These are phyloP conservation scores for Anhinga rufa DNA, from an alignment of 2,113 vertebrate genomes.

Conservation along the genomic window DNA sequence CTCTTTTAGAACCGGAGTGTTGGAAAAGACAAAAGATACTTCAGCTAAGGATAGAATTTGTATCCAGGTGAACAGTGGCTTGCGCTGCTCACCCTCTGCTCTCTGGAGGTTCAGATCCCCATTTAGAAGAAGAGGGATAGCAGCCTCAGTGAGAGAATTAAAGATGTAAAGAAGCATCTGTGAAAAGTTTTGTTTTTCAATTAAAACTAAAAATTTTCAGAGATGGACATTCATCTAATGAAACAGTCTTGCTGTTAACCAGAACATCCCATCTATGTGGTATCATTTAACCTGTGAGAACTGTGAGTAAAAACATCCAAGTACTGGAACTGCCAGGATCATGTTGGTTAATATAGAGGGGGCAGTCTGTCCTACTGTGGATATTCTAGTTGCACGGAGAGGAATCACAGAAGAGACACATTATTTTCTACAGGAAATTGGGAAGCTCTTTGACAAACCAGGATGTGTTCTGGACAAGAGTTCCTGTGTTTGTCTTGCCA, in stretches of 20 bases:
- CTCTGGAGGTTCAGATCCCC: neutral
- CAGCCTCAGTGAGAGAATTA: neutral
- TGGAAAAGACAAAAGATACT: neutral
- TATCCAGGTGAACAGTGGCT: neutral
- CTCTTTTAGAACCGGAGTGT: accelerated
- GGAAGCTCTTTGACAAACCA: neutral
- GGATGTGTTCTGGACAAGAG: neutral
- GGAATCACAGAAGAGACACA: neutral
- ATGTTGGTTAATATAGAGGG: neutral
- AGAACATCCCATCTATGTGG: neutral
- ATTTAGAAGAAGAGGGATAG: neutral
- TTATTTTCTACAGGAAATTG: neutral
- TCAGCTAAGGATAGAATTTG: neutral
- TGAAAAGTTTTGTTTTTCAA: neutral
- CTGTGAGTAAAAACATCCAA: neutral
- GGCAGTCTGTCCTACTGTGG: neutral
- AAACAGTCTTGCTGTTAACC: neutral
- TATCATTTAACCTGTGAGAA: neutral
- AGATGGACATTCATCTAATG: neutral
- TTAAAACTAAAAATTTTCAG: neutral
- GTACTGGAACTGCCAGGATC: neutral
- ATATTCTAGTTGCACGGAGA: neutral
- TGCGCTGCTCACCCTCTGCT: neutral
- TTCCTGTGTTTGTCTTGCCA: slow-evolving; percentile 20
- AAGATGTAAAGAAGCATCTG: neutral